phyloP scores from a whole-genome alignment of 2,888 invertebrate genomes.

The Temnothorax rugatulus region DNA sequence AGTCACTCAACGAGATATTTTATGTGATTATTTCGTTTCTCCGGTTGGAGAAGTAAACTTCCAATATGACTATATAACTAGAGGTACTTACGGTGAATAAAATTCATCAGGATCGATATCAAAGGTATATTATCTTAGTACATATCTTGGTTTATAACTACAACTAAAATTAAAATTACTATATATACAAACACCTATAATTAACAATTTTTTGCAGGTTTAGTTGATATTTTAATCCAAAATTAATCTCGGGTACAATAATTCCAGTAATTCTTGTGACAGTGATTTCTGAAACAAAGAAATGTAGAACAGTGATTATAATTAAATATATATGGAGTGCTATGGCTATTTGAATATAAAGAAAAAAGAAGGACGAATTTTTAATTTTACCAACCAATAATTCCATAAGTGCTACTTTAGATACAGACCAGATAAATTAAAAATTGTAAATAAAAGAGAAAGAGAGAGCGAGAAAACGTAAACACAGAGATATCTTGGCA shows the following conservation, averaged over 20 bases:
- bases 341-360: too few relatives aligned
- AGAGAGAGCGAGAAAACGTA: not conserved
- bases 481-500: too few relatives aligned
- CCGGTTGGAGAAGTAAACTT: not conserved
- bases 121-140: not conserved
- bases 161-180: not conserved
- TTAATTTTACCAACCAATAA: slow-evolving; percentile 98
- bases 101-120: not conserved
- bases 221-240: too few relatives aligned
- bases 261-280: too few relatives aligned
- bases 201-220: too few relatives aligned
- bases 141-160: not conserved
- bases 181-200: too few relatives aligned
- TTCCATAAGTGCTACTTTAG: slow-evolving; percentile 97
- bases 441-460: not conserved
- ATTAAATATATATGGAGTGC: too few relatives aligned
- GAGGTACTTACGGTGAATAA: not conserved
- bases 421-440: slow-evolving; percentile 90
- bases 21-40: slow-evolving; percentile 5
- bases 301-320: too few relatives aligned
- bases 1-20: not conserved
- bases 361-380: slow-evolving; percentile 93
- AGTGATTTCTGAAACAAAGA: too few relatives aligned
- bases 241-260: not conserved
- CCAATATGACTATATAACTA: not conserved